Percentiles rank a stretch among this genome's conserved stretches.
Evolutionary conservation across 2,797 vertebrate genomes (phyloP).

Genomic region (Podarcis lilfordi): DNA sequence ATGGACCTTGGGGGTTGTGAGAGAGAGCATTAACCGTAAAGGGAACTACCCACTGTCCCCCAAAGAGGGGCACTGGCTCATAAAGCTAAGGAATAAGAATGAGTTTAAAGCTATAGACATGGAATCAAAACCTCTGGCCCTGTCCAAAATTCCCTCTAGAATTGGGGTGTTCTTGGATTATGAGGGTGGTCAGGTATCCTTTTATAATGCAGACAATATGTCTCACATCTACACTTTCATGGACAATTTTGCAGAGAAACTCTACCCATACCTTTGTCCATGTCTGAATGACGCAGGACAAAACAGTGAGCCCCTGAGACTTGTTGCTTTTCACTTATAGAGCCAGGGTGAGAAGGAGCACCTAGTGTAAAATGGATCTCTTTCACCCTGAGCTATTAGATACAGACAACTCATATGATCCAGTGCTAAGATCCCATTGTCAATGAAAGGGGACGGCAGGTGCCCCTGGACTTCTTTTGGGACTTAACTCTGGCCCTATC

Average conservation of each 20-base stretch:
- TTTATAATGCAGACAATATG: constrained; percentile 63
- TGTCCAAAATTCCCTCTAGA: constrained; percentile 27
- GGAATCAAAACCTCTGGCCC: constrained; percentile 53
- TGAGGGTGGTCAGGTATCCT: constrained; percentile 74
- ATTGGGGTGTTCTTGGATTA: constrained; percentile 74
- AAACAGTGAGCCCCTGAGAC: constrained; percentile 70
- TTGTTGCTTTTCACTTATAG: constrained; percentile 41
- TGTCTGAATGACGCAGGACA: constrained; percentile 73
- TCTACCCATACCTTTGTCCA: constrained; percentile 78
- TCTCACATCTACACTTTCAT: constrained; percentile 74
- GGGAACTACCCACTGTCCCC: constrained; percentile 72
- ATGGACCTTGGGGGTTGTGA: constrained; percentile 77
- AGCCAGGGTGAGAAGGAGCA: background rate
- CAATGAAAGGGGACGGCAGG: background rate
- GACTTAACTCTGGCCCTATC: background rate
- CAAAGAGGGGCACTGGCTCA: constrained; percentile 77
- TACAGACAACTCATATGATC: background rate
- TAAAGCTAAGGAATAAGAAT: constrained; percentile 71
- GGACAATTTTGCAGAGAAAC: constrained; percentile 67
- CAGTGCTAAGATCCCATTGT: background rate
- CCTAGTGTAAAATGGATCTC: background rate
- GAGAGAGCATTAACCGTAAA: constrained; percentile 69
- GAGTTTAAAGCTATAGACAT: constrained; percentile 72
- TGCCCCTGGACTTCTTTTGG: background rate
- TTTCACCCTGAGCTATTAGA: too few species aligned